Conservation (phyloP, 2,888 invertebrate species). For the Drosophila antonietae region DNA sequence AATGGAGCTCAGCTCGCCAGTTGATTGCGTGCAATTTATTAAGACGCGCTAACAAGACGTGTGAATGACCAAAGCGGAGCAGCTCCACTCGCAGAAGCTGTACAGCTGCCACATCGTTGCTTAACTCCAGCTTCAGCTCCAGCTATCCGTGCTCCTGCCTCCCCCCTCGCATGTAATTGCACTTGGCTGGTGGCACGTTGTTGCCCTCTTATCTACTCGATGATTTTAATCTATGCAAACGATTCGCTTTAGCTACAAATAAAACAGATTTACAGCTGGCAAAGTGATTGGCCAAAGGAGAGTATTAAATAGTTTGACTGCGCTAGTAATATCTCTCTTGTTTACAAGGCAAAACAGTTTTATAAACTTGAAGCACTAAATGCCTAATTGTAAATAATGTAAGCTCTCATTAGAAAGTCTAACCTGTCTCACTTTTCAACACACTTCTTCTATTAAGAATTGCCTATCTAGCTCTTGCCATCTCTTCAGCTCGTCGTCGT, state of each 20-base stretch:
- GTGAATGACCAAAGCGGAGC: conserved; percentile 80
- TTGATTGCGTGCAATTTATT: conserved; percentile 81
- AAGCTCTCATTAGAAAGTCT: conserved; percentile 11
- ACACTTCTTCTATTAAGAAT: conserved; percentile 26
- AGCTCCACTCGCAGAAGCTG: conserved; percentile 47
- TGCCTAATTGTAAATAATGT: not conserved
- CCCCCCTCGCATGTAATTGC: conserved; percentile 53
- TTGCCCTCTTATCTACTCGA: conserved; percentile 44
- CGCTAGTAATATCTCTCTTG: not conserved
- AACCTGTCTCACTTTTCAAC: conserved; percentile 43
- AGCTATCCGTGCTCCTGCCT: not conserved
- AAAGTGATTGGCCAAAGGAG: not conserved
- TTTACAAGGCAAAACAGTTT: not conserved
- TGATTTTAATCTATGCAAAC: conserved; percentile 13
- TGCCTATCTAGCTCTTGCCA: conserved; percentile 27
- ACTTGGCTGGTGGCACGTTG: conserved; percentile 47
- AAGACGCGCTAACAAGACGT: conserved; percentile 81
- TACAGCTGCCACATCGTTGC: conserved; percentile 49
- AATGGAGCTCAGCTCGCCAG: conserved; percentile 78
- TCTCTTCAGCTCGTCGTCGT: conserved; percentile 57
- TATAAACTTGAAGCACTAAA: not conserved
- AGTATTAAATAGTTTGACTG: not conserved
- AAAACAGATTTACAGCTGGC: not conserved
- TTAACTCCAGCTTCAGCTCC: not conserved
- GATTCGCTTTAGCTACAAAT: conserved; percentile 3